Percentiles rank a stretch among this genome's conserved stretches.
These are phyloP conservation scores for Ascidia mentula DNA, from an alignment of 23 tunicate species.

Conservation along the genomic window DNA sequence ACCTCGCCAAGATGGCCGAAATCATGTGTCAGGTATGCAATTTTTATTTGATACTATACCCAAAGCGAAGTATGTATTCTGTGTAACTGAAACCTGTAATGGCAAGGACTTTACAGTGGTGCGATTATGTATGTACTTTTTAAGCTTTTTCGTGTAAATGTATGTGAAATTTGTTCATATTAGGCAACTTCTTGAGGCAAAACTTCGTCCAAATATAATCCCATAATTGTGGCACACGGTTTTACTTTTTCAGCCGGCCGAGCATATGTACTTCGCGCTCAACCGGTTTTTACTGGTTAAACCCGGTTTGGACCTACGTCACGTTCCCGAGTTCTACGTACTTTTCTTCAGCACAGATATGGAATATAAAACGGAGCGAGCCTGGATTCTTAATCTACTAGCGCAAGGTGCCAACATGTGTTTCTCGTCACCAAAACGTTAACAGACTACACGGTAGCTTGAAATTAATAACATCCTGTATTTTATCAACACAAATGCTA, in stretches of 20 bases:
- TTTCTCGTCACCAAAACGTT: too few species aligned
- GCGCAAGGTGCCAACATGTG: slow-evolving; percentile 14
- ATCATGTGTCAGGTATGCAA: slow-evolving; percentile 22
- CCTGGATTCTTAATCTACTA: slow-evolving; percentile 50
- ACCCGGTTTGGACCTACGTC: slow-evolving; percentile 42
- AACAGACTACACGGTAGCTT: too few species aligned
- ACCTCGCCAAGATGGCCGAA: slow-evolving; percentile 25
- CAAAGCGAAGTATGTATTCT: background rate
- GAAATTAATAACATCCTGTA: too few species aligned
- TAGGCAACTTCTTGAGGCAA: background rate
- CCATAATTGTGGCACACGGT: background rate
- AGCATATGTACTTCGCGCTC: slow-evolving; percentile 57
- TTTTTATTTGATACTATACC: background rate
- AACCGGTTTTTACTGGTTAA: slow-evolving; percentile 59
- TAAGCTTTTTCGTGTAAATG: too few species aligned
- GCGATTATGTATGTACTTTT: too few species aligned
- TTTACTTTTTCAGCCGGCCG: slow-evolving; percentile 19
- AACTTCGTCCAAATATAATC: background rate
- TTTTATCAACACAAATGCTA: too few species aligned
- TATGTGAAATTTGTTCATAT: background rate
- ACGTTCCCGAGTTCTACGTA: slow-evolving; percentile 61
- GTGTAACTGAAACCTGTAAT: too few species aligned
- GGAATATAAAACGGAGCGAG: slow-evolving; percentile 59
- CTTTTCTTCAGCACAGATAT: slow-evolving; percentile 61
- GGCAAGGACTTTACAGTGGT: too few species aligned